These are phyloP conservation scores for Bothrops jararaca DNA, from an alignment of 2,113 vertebrate genomes.

Conservation along the genomic window DNA sequence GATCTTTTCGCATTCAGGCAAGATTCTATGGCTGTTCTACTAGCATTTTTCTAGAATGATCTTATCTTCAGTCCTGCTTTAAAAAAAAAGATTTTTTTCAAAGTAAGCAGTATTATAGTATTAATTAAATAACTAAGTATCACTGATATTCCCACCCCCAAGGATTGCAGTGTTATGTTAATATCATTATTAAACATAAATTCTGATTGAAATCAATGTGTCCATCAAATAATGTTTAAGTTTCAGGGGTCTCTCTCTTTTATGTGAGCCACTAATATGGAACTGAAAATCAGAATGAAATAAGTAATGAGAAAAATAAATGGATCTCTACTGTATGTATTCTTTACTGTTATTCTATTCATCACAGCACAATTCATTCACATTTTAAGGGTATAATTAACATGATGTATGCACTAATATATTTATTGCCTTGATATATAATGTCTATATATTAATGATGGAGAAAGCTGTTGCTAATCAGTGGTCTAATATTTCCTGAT, in stretches of 20 bases:
- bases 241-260: not conserved
- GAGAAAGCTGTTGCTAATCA: not conserved
- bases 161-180: too few species aligned
- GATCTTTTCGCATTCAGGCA: too few species aligned
- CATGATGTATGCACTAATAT: not conserved
- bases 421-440: not conserved
- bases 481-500: not conserved
- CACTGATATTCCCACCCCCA: too few species aligned
- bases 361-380: not conserved
- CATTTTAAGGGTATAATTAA: not conserved
- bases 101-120: too few species aligned
- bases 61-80: too few species aligned
- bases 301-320: not conserved
- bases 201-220: too few species aligned
- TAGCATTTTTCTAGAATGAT: too few species aligned
- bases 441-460: not conserved
- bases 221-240: too few species aligned
- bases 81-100: too few species aligned
- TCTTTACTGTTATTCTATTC: not conserved
- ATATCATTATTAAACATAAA: too few species aligned
- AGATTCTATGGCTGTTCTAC: too few species aligned
- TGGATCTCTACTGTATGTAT: not conserved
- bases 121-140: too few species aligned
- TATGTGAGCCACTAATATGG: not conserved
- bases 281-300: not conserved